Conservation (phyloP, 2,888 invertebrate genomes). For the Cremastinae sp. region DNA sequence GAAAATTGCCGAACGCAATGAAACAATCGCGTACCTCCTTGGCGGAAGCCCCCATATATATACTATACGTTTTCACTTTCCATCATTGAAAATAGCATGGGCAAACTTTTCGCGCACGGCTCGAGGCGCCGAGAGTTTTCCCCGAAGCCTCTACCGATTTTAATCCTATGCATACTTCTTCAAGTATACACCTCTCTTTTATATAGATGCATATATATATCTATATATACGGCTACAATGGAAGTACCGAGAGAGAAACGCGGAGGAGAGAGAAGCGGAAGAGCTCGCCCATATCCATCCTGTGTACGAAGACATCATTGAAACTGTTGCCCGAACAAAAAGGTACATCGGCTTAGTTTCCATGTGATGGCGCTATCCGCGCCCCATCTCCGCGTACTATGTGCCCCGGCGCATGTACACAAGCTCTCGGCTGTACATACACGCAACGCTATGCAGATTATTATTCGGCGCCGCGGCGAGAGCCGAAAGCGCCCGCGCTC, state of each 20-base stretch:
- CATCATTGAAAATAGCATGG: conserved; percentile 1
- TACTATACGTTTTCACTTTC: too few species aligned
- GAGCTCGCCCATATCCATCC: conserved; percentile 22
- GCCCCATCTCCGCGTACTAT: too few species aligned
- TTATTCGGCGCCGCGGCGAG: conserved; percentile 31
- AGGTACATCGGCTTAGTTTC: conserved; percentile 37
- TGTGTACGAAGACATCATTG: conserved; percentile 43
- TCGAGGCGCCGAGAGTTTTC: conserved; percentile 7
- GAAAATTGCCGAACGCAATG: conserved; percentile 3
- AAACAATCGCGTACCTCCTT: neutral
- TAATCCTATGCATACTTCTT: conserved; percentile 59
- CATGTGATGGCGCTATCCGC: conserved; percentile 5
- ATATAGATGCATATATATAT: too few species aligned
- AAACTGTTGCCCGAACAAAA: conserved; percentile 57
- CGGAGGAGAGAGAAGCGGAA: conserved; percentile 23
- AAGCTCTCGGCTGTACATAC: too few species aligned
- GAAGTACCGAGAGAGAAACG: conserved; percentile 20
- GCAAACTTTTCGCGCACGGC: conserved; percentile 26
- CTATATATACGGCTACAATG: too few species aligned
- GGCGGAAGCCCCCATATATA: neutral
- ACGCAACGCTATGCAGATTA: conserved; percentile 10
- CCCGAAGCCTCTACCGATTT: conserved; percentile 45
- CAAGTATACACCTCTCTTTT: too few species aligned
- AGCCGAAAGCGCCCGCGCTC: conserved; percentile 26
- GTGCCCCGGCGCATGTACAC: conserved; percentile 5